Percentiles rank a stretch among this genome's conserved stretches.
Evolutionary conservation across 2,888 invertebrate genomes (phyloP).

Genomic region (Drosophila borealis): DNA sequence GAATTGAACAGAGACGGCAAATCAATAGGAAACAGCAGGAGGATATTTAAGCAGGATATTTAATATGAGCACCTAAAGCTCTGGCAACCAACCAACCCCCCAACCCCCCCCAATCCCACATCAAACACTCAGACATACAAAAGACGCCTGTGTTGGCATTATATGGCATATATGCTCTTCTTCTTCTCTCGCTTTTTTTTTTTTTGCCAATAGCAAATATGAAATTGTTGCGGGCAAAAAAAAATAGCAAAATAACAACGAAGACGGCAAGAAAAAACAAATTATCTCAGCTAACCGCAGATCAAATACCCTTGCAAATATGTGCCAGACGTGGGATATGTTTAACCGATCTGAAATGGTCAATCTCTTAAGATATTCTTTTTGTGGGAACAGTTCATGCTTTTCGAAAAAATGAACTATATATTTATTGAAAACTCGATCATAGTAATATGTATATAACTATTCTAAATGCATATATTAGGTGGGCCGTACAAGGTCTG

Average conservation of each 20-base stretch:
- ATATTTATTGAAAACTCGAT: too few relatives aligned
- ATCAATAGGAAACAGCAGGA: slow-evolving; percentile 65
- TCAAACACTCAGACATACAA: slow-evolving; percentile 5
- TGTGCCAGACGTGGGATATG: not conserved
- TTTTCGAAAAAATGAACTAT: too few relatives aligned
- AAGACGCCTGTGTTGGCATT: slow-evolving; percentile 8
- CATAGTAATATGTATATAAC: too few relatives aligned
- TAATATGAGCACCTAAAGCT: slow-evolving; percentile 61
- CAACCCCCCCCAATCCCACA: not conserved
- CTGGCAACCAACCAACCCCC: not conserved
- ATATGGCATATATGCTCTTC: slow-evolving; percentile 16
- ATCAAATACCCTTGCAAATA: not conserved
- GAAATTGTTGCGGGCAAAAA: slow-evolving; percentile 13
- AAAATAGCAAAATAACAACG: not conserved
- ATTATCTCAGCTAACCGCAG: too few relatives aligned
- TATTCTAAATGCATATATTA: too few relatives aligned
- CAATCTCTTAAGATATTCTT: too few relatives aligned
- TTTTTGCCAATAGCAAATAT: slow-evolving; percentile 15
- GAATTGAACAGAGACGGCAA: slow-evolving; percentile 40
- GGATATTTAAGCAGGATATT: slow-evolving; percentile 80
- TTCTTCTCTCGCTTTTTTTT: too few relatives aligned
- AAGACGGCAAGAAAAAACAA: too few relatives aligned
- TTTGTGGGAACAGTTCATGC: too few relatives aligned
- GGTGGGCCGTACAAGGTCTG: too few relatives aligned
- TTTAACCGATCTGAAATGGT: too few relatives aligned